phyloP scores from a whole-genome alignment of 64 coral and sea anemone genomes.

The Astreopora myriophthalma region DNA sequence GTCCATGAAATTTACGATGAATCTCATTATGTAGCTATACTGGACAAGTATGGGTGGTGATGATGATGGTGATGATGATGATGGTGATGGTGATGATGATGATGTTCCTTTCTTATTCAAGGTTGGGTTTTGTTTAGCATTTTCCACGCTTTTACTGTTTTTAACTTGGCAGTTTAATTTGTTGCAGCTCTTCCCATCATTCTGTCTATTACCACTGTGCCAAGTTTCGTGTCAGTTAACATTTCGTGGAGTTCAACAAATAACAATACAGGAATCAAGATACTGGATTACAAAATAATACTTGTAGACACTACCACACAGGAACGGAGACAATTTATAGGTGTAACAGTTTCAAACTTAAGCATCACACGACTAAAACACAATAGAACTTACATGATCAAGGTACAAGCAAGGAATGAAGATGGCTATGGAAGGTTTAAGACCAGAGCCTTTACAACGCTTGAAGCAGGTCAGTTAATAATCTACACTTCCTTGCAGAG shows the following conservation, averaged over 20 bases:
- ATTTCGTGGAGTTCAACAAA: neutral
- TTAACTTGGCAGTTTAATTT: neutral
- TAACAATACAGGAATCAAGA: neutral
- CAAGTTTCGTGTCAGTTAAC: neutral
- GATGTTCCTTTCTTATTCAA: neutral
- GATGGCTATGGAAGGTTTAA: neutral
- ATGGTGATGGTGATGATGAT: neutral
- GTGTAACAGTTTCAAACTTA: neutral
- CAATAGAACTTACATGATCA: neutral
- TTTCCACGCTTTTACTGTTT: neutral
- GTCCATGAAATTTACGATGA: too few species aligned
- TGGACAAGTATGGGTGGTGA: neutral
- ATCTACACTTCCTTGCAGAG: too few species aligned
- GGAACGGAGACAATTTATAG: neutral
- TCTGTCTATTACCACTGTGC: neutral
- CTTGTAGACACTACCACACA: neutral
- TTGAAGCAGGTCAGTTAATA: neutral
- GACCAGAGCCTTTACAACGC: neutral
- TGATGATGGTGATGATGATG: neutral
- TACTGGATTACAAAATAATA: neutral
- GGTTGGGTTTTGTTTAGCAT: neutral
- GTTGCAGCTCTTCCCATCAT: neutral
- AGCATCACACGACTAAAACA: neutral
- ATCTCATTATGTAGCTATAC: too few species aligned
- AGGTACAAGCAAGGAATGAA: neutral